A percentile compares a stretch with the other conserved stretches of the same genome.
Evolutionary conservation across 2,797 vertebrate species (phyloP).

Genomic region (Lutjanus campechanus): DNA sequence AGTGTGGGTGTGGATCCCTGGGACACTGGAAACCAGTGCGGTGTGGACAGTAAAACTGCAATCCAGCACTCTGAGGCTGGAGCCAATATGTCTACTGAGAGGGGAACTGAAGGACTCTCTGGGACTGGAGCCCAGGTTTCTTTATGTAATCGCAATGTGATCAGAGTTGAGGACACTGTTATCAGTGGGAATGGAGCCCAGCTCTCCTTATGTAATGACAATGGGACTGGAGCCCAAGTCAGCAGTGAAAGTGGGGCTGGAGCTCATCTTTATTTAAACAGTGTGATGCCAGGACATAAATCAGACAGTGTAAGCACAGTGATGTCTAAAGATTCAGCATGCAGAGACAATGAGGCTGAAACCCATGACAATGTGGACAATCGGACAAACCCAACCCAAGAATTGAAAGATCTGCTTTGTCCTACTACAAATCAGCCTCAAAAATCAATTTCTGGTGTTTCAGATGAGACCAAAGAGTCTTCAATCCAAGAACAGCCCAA

Average conservation of each 20-base stretch:
- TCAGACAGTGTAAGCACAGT: constrained; percentile 25
- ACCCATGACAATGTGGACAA: not conserved
- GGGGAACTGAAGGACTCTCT: constrained; percentile 33
- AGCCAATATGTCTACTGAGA: constrained; percentile 49
- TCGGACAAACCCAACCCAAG: not conserved
- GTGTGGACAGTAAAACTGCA: constrained; percentile 53
- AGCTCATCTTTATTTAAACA: constrained; percentile 60
- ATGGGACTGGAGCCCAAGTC: constrained; percentile 45
- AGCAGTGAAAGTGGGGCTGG: constrained; percentile 41
- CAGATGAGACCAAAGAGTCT: constrained; percentile 46
- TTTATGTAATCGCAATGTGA: constrained; percentile 57
- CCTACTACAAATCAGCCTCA: constrained; percentile 11
- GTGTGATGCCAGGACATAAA: constrained; percentile 23
- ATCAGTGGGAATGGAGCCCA: constrained; percentile 51
- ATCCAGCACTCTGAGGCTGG: constrained; percentile 38
- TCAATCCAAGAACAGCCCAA: constrained; percentile 21
- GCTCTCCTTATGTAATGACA: constrained; percentile 56
- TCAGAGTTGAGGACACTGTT: constrained; percentile 41
- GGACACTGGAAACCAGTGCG: constrained; percentile 61
- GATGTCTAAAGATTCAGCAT: constrained; percentile 11
- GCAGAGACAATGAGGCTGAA: constrained; percentile 1
- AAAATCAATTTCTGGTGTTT: constrained; percentile 5
- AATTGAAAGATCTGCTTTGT: constrained; percentile 15
- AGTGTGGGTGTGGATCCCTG: constrained; percentile 25
- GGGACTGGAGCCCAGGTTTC: constrained; percentile 56